Evolutionary conservation across 2,113 vertebrate genomes (phyloP), one percentile per base, ranked within the genome.

Genomic region (Cardinalis cardinalis): DNA sequence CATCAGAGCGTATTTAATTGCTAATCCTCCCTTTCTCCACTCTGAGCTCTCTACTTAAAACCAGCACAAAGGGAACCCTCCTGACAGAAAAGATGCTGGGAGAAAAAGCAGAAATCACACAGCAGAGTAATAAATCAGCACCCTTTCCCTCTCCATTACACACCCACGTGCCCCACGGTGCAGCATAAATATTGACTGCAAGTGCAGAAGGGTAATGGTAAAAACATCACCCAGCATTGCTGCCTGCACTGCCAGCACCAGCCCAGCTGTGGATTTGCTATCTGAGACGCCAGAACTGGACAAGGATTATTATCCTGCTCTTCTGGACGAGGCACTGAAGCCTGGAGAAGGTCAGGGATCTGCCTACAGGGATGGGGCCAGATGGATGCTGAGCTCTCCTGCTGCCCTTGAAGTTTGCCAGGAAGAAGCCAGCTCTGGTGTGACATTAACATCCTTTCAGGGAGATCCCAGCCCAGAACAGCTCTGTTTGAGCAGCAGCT

Each of bases 11-110:
- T 38, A 72, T 93, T 95, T 96, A 95, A 94, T 92, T 95, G 93
- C 81, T 96, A 96, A 95, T 97, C 93, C 95, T 90, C 56, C 36
- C 86, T 92, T 95, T 94, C 92, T 92, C 14, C 2, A 38, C 92
- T 92, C 92, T 72, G 85, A 90, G 91, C 84, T 92, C 84, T 70
- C 88, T 73, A 17, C 91, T 93, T 90, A 83, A 83, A 89, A 68
- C 79, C 71, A 85, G 60, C 91, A 92, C 84, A 95, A 95, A 95
- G 79, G 76, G 31, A 95, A 34, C 44, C 80, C 77, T 92, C 76
- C 89, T 77, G 94, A 91, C 94, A 76, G 81, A 84, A 92, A 73
- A 83, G 70, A 87, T 85, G 84, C 38, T 69, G 81, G 51, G 93
- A 76, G 85, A 83, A 92, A 70, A 38, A 94, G 88, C 87, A 95